Conservation (phyloP, 2,113 vertebrate genomes). For the Glaucidium brasilianum region DNA sequence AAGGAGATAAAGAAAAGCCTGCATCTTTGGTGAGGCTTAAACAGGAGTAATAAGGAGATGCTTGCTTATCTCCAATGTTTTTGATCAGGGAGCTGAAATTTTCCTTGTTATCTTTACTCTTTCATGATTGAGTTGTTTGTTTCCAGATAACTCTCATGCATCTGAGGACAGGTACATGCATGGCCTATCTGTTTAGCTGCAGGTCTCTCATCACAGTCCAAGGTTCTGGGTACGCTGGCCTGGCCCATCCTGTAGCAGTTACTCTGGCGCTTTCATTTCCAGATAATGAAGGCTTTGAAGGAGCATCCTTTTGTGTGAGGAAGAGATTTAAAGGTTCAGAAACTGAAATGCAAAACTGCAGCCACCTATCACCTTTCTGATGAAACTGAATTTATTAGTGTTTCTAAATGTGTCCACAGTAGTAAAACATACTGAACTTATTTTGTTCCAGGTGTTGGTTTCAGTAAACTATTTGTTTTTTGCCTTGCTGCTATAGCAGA, state of each 20-base stretch:
- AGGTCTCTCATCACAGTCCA: background rate
- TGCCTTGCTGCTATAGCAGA: background rate
- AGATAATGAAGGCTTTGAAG: background rate
- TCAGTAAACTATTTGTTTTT: background rate
- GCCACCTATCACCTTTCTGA: background rate
- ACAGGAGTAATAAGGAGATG: background rate
- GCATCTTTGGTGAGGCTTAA: background rate
- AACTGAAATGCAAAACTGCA: background rate
- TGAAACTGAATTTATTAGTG: background rate
- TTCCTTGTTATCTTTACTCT: background rate
- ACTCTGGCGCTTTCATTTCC: background rate
- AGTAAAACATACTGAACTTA: background rate
- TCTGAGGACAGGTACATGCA: background rate
- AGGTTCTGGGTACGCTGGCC: background rate
- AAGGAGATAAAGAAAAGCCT: background rate
- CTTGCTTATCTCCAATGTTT: background rate
- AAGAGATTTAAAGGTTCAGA: background rate
- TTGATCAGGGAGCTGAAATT: background rate
- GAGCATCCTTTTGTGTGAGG: background rate
- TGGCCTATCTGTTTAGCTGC: slow-evolving; percentile 28
- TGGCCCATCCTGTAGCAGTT: background rate
- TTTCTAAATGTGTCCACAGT: background rate
- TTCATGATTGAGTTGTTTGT: slow-evolving; percentile 55
- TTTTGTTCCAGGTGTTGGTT: background rate
- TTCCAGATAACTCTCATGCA: slow-evolving; percentile 37